A percentile compares a stretch with the other conserved stretches of the same genome.
phyloP scores from a whole-genome alignment of 2,888 invertebrate species.

The Clostera curtula region DNA sequence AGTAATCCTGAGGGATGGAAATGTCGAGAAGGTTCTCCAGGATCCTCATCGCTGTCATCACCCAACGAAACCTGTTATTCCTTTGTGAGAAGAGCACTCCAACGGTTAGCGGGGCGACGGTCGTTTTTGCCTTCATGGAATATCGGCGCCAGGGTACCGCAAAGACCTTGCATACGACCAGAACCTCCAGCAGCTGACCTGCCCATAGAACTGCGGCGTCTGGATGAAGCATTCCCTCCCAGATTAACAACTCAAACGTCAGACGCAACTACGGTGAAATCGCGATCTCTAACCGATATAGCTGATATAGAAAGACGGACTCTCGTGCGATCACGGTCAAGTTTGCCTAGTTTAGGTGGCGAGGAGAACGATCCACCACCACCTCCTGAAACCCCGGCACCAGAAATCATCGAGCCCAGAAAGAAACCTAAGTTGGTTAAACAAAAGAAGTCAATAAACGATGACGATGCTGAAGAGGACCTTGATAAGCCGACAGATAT shows the following conservation, averaged over 20 bases:
- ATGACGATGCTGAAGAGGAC: constrained; percentile 80
- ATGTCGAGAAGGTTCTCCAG: constrained; percentile 77
- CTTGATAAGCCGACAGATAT: constrained; percentile 81
- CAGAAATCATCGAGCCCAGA: constrained; percentile 71
- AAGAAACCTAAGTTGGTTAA: constrained; percentile 84
- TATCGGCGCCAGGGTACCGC: constrained; percentile 41
- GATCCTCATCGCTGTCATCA: constrained; percentile 91
- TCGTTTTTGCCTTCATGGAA: constrained; percentile 88
- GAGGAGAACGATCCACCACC: constrained; percentile 47
- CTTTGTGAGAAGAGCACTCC: constrained; percentile 90
- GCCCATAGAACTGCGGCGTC: constrained; percentile 89
- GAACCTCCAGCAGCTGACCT: constrained; percentile 86
- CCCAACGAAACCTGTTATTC: constrained; percentile 96
- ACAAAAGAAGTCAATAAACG: constrained; percentile 89
- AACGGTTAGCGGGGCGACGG: constrained; percentile 86
- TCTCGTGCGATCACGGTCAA: constrained; percentile 84
- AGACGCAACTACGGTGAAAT: constrained; percentile 80
- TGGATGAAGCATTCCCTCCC: constrained; percentile 76
- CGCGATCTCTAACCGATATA: constrained; percentile 89
- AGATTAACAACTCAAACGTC: constrained; percentile 64
- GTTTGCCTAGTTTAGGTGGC: constrained; percentile 79
- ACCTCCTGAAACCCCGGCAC: constrained; percentile 33
- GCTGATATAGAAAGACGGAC: constrained; percentile 82
- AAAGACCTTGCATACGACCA: constrained; percentile 78
- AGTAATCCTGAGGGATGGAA: constrained; percentile 61